phyloP scores from a whole-genome alignment of 2,113 vertebrate species.

The Arvicanthis niloticus region DNA sequence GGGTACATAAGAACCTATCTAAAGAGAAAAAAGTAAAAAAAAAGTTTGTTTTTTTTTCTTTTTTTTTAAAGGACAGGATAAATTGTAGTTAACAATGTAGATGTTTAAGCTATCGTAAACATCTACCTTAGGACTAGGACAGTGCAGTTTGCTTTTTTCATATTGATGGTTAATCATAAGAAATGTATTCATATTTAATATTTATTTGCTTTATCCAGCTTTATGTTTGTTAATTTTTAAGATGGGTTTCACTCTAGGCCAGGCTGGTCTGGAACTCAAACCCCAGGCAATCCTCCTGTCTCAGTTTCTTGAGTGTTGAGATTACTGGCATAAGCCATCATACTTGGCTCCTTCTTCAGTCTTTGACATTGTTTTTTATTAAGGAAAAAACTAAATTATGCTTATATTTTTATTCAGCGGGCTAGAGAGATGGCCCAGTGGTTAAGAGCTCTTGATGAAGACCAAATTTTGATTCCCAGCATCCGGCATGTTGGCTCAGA shows the following conservation, averaged over 20 bases:
- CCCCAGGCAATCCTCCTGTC: neutral
- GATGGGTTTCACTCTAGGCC: neutral
- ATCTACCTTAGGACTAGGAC: neutral
- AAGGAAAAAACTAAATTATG: neutral
- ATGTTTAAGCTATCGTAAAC: neutral
- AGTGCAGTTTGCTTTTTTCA: constrained; percentile 14
- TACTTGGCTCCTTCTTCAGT: neutral
- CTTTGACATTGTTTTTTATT: constrained; percentile 37
- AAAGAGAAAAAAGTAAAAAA: neutral
- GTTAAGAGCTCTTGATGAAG: neutral
- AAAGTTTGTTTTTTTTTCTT: neutral
- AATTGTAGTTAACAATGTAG: neutral
- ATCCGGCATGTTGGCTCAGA: neutral
- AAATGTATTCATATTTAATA: neutral
- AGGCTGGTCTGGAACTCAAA: neutral
- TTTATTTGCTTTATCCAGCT: neutral
- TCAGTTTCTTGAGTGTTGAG: neutral
- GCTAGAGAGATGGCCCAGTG: neutral
- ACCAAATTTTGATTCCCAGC: neutral
- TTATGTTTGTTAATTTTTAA: neutral
- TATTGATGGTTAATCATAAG: neutral
- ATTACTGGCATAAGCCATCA: neutral
- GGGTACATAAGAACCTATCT: neutral
- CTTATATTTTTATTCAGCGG: neutral
- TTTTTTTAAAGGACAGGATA: neutral